Evolutionary conservation across 2,888 invertebrate species (phyloP), one percentile per base, ranked within the genome.

Genomic region (Nipponacmea schrenckii): DNA sequence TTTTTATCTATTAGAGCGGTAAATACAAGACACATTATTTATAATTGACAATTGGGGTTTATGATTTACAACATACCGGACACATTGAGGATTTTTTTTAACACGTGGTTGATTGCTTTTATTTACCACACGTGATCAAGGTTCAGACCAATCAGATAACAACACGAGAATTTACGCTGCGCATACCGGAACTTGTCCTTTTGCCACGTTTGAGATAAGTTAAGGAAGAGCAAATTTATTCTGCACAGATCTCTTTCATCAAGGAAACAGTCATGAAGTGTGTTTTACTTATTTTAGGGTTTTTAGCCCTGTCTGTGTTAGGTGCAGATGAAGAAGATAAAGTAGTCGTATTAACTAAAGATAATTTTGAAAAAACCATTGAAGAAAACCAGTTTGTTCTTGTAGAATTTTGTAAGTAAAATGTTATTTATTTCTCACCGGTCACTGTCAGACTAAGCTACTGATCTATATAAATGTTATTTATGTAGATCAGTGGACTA

Each of bases 331-430:
- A 91, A 79, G 97, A 97, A 86, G 96, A 92, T 67, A 94, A 94
- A 84, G 97, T 98, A 76, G 91, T 97, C 81, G 96, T 98, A 80
- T 91, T 97, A 83, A 90, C 89, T 48, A 95, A 94, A 90, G 93
- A 92, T 80, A 98, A 96, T 91, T 97, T 98, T 90, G 93, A 97
- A 80, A 90, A 92, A 86, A 95, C 93, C 79, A 89, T 96, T 84
- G 90, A 92, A 80, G 92, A 94, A 71, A 93, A 95, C 89, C 93
- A 96, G 86, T 95, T 92, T 90, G 89, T 99, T 85, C 92, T 99
- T 83, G 95, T 98, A 74, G 98, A 99, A 92, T 99, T 99, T 91
- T 99, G 98, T 98, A 93, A 97, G 97, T 97, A 91, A 78, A 48
- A 66, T 56, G 39, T 62, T 44, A 50, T 48, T 67, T 17, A 12